Base-by-base conservation (phyloP, 1,140 invertebrate species). In the Ostrea edulis region DNA sequence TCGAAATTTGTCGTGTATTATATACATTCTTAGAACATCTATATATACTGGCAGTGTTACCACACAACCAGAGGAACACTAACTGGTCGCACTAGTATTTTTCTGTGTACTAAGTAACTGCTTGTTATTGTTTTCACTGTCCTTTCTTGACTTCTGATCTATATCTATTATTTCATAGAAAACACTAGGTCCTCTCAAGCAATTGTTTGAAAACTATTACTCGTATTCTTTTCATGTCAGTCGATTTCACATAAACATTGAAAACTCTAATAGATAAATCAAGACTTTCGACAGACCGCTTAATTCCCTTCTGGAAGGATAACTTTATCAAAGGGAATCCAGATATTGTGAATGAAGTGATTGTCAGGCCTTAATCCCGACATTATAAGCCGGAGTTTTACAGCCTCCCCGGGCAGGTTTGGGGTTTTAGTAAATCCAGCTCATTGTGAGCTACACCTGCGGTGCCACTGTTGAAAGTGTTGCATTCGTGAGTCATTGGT, bases 361-460 rank as follows among this genome's bases (percentile, higher is more conserved):
- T 77, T 77, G 68, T 77, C 68, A 77, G 29, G 14, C 68, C 68
- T 77, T 77, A 77, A 77, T 77, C 68, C 68, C 68, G 25, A 77
- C 68, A 77, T 77, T 77, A 77, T 77, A 77, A 77, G 68, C 68
- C 68, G 68, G 68, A 77, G 68, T 77, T 77, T 77, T 77, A 77
- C 68, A 77, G 68, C 68, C 68, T 77, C 68, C 68, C 68, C 68
- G 68, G 25, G 25, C 68, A 77, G 68, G 68, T 77, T 77, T 77
- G 25, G 68, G 68, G 68, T 77, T 77, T 77, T 77, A 77, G 68
- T 77, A 77, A 77, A 77, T 77, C 68, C 68, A 35, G 29, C 68
- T 29, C 68, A 77, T 77, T 77, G 68, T 77, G 68, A 77, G 68
- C 68, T 77, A 77, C 68, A 77, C 68, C 68, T 77, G 68, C 25